phyloP scores from a whole-genome alignment of 2,797 vertebrate species.

The Catostomus latipinnis region DNA sequence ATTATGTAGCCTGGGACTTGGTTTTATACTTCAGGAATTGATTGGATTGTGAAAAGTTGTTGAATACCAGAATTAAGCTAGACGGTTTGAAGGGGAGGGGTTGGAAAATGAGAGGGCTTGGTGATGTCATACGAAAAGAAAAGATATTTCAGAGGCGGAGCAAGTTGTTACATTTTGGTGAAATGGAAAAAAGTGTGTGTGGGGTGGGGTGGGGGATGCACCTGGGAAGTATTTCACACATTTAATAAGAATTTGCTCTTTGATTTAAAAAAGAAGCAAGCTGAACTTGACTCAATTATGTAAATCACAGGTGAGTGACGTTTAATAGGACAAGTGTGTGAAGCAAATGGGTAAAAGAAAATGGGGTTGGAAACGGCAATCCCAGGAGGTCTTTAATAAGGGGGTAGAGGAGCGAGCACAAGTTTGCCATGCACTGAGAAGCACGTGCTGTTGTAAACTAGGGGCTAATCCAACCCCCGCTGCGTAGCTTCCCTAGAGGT shows the following conservation, averaged over 20 bases:
- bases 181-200: no score
- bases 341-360: constrained; percentile 60
- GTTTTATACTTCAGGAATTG: not conserved
- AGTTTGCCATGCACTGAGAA: constrained; percentile 79
- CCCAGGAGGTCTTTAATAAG: constrained; percentile 74
- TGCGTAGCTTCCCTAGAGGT: constrained; percentile 81
- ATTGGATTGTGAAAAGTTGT: not conserved
- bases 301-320: constrained; percentile 61
- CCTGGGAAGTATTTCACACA: constrained; percentile 38
- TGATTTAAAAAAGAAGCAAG: constrained; percentile 47
- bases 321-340: constrained; percentile 60
- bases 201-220: no score
- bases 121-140: no score
- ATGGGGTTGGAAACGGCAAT: constrained; percentile 55
- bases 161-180: no score
- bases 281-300: constrained; percentile 50
- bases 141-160: no score
- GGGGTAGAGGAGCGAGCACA: constrained; percentile 69
- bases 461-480: constrained; percentile 77
- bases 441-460: constrained; percentile 76
- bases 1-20: not conserved
- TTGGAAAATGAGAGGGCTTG: no score
- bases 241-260: constrained; percentile 57
- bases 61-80: no score
- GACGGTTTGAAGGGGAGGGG: no score